Percentiles rank a stretch among this genome's conserved stretches.
These are phyloP conservation scores for Phyllotreta striolata DNA, from an alignment of 2,888 invertebrate species.

Conservation along the genomic window DNA sequence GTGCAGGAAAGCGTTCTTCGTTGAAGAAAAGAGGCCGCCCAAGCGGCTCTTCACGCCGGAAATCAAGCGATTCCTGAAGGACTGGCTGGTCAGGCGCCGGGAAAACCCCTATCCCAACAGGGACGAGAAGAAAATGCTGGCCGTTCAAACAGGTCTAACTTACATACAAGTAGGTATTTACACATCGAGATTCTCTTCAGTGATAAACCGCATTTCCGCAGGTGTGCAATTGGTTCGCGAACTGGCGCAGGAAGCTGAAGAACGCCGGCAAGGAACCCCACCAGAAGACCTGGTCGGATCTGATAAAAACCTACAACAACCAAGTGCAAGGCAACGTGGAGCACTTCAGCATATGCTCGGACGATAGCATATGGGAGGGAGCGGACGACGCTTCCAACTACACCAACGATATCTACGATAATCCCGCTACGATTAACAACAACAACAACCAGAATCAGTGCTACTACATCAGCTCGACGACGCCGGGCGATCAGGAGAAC, in stretches of 20 bases:
- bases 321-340: slow-evolving; percentile 81
- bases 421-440: slow-evolving; percentile 50
- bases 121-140: slow-evolving; percentile 77
- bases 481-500: slow-evolving; percentile 55
- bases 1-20: background rate
- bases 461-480: slow-evolving; percentile 60
- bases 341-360: slow-evolving; percentile 80
- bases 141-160: slow-evolving; percentile 77
- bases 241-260: slow-evolving; percentile 80
- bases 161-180: slow-evolving; percentile 73
- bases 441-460: slow-evolving; percentile 56
- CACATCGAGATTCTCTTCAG: background rate
- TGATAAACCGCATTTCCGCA: slow-evolving; percentile 51
- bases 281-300: slow-evolving; percentile 76
- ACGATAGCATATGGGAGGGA: slow-evolving; percentile 82
- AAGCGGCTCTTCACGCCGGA: slow-evolving; percentile 82
- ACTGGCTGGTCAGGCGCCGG: slow-evolving; percentile 77
- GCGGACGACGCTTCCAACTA: slow-evolving; percentile 58
- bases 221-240: slow-evolving; percentile 86
- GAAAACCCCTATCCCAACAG: slow-evolving; percentile 82
- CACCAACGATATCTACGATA: slow-evolving; percentile 40
- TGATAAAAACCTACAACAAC: slow-evolving; percentile 75
- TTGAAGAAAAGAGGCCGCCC: slow-evolving; percentile 69
- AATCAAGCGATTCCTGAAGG: slow-evolving; percentile 79
- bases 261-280: slow-evolving; percentile 75